Evolutionary conservation across 1,140 invertebrate genomes (phyloP), one percentile per base, ranked within the genome.

Genomic region (Proales similis): DNA sequence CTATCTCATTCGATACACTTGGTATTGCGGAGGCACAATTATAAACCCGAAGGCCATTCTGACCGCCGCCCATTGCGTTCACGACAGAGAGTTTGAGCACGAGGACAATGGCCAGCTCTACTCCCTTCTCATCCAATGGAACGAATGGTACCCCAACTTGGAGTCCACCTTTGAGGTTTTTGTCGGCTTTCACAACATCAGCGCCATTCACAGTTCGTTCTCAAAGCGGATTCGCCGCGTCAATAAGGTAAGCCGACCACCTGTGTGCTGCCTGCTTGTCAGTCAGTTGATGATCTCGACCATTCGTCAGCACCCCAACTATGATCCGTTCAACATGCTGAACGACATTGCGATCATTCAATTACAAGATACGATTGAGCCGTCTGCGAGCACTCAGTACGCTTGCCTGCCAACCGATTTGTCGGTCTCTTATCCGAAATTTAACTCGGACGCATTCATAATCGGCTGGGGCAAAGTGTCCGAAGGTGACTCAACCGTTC

Each of bases 81-180:
- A 46, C 6, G 39, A 32, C 27, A 45, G 38, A 45, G 26, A 46
- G 24, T 46, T 61, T 29, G 24, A 46, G 17, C 47, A 45, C 27
- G 6, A 20, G 26, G 57, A 61, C 38, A 26, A 45, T 12, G 29
- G 26, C 6, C 14, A 61, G 9, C 26, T 5, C 36, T 45, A 46
- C 9, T 33, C 39, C 4, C 9, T 61, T 24, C 20, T 14, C 20
- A 30, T 61, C 7, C 24, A 61, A 30, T 61, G 27, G 39, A 46
- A 45, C n/a, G 11, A 45, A 4, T 61, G 39, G 27, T 46, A 32
- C 27, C 7, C 11, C 14, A 32, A 32, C 38, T 43, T 61, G 26
- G 57, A 57, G 17, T 57, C 51, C 4, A 61, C 57, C 14, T 46
- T 61, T 29, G 26, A 61, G 32, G 42, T 61, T 46, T 45, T n/a